Base-by-base conservation (phyloP, 1,140 invertebrate species). In the Sarcophaga peregrina region DNA sequence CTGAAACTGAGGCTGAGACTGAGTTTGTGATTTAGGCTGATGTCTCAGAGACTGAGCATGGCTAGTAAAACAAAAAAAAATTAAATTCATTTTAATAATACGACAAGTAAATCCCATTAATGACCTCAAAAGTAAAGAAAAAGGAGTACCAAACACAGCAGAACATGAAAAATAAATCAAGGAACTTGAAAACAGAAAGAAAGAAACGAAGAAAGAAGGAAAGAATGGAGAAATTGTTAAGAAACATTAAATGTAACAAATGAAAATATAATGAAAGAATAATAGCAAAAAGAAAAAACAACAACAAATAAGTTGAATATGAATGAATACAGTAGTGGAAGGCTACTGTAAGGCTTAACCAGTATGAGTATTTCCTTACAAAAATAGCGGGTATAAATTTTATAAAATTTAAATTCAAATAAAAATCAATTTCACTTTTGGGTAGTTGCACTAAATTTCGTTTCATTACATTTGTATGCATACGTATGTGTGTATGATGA, bases 101-200 rank as follows among this genome's bases (percentile, higher is more conserved):
- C 48, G 75, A 78, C 75, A 78, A 78, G 75, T 78, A 78, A 78
- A 78, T 78, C 75, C 75, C 75, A 78, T 78, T 78, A 78, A 78
- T 78, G 75, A 17, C n/a, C 25, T 37, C 4, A 68, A 20, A 20
- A 68, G 17, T 68, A 20, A 17, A 58, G 13, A 20, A 68, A 68
- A 68, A 20, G 20, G 9, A 68, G 25, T 37, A 37, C 8, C 25
- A 50, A 6, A 50, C 3, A 76, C 47, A 48, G 3, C 47, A 17
- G 20, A 46, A 5, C 20, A 73, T 17, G 46, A 15, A 76, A n/a
- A 47, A 48, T 46, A 47, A 76, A n/a, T 9, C 5, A 76, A 76
- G 48, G 13, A 17, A 47, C n/a, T 48, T 20, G 4, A n/a, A 15
- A 15, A 68, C 5, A 7, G 20, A 7, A 68, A 7, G 20, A 13